phyloP scores from a whole-genome alignment of 2,113 vertebrate genomes.

The Percina caprodes region DNA sequence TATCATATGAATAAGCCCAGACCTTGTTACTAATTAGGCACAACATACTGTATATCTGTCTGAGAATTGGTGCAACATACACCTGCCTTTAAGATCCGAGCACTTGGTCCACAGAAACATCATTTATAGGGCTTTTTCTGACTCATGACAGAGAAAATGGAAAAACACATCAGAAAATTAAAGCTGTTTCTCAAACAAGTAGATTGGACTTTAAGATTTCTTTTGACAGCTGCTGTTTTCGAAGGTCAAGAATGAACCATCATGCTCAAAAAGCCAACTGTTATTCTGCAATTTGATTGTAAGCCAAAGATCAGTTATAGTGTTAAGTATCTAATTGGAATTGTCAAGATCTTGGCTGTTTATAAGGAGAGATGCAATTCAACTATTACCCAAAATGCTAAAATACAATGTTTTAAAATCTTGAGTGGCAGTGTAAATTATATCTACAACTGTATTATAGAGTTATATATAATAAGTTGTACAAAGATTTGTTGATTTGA shows the following conservation, averaged over 20 bases:
- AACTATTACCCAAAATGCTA: slow-evolving; percentile 4
- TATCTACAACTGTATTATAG: slow-evolving; percentile 37
- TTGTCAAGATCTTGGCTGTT: not conserved
- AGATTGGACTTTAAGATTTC: not conserved
- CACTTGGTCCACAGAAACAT: not conserved
- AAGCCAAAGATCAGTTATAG: not conserved
- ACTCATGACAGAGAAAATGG: not conserved
- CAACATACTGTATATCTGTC: not conserved
- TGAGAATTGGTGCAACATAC: not conserved
- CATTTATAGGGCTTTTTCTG: not conserved
- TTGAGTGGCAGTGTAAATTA: slow-evolving; percentile 9
- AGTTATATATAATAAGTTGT: not conserved
- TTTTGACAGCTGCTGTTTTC: not conserved
- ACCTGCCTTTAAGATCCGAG: not conserved
- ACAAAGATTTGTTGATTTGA: slow-evolving; percentile 33
- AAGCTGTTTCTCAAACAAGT: not conserved
- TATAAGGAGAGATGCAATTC: not conserved
- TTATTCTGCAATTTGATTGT: not conserved
- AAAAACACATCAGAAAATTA: not conserved
- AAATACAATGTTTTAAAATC: slow-evolving; percentile 39
- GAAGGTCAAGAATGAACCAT: not conserved
- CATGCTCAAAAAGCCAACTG: not conserved
- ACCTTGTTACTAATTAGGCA: not conserved
- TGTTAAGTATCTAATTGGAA: not conserved
- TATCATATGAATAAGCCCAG: not conserved